Evolutionary conservation across 2,888 invertebrate genomes (phyloP), one percentile per base, ranked within the genome.

Genomic region (Octonoba sinensis): DNA sequence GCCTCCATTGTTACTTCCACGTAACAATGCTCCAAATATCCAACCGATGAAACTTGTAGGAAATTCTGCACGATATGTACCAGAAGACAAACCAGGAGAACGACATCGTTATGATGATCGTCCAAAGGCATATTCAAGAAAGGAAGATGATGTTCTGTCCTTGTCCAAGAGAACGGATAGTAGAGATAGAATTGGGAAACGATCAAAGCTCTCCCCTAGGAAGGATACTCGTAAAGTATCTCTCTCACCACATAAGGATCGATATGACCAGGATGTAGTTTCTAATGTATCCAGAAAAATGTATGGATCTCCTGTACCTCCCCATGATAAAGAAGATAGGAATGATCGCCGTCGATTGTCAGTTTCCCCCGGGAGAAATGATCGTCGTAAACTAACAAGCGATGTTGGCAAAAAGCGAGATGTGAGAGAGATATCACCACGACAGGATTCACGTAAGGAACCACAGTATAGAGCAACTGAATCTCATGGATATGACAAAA

Each of bases 321-420:
- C 20, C 13, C 12, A 2, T 44, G 57, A 81, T 6, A 73, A 81
- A 8, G 69, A 76, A 47, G 82, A 82, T 4, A 82, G 71, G 60
- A 13, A 20, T 24, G 76, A 75, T n/a, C 69, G 70, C 1, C 59
- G 72, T 1, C 65, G 71, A 12, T 18, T 27, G n/a, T 82, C 82
- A 1, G 15, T 59, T 16, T 82, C 82, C 20, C 82, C 82, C 2
- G 49, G 54, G 18, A 36, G 82, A 15, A 20, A 51, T 13, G 82
- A 76, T 27, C 75, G 76, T 16, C 65, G 76, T n/a, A 82, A 75
- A 27, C 6, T 62, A 12, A 16, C 18, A 2, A 20, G 47, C 16
- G 82, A 82, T 6, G 13, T 82, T n/a, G 82, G 76, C 1, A 82
- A 82, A 49, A 75, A 76, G 15, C 36, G 74, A 59, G 81, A 82